Conservation (phyloP, 2,113 vertebrate species). For the Natator depressus region DNA sequence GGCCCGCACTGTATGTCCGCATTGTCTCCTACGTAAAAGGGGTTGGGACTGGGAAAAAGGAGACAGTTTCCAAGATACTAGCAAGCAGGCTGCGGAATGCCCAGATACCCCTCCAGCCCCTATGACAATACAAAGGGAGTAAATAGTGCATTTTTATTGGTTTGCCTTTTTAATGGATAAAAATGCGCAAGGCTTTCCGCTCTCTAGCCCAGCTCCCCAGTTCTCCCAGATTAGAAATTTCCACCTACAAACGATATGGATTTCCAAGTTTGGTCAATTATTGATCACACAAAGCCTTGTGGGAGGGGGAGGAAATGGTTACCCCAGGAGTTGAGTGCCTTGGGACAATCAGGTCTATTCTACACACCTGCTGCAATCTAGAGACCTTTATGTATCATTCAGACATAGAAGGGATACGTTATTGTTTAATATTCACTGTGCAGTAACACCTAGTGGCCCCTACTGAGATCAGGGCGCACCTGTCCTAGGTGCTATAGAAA, state of each 20-base stretch:
- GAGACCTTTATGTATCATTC: neutral
- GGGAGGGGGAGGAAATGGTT: neutral
- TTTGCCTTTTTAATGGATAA: slow-evolving; percentile 4
- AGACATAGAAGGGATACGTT: neutral
- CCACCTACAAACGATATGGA: neutral
- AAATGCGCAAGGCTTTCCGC: slow-evolving; percentile 42
- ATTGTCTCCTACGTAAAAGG: slow-evolving; percentile 88
- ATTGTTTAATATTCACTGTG: neutral
- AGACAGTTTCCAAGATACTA: slow-evolving; percentile 86
- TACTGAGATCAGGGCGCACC: accelerated
- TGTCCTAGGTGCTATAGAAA: neutral
- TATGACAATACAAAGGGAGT: neutral
- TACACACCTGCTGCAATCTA: neutral
- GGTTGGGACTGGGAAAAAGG: slow-evolving; percentile 79
- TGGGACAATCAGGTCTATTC: neutral
- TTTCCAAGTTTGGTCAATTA: neutral
- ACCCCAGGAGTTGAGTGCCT: neutral
- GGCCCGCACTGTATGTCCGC: slow-evolving; percentile 79
- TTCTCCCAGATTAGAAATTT: neutral
- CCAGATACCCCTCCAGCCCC: slow-evolving; percentile 54
- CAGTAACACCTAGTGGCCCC: neutral
- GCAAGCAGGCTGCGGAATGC: slow-evolving; percentile 86
- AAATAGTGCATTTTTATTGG: slow-evolving; percentile 12
- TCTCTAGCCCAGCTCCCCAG: neutral
- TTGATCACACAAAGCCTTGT: neutral